Conservation (phyloP, 1,140 invertebrate genomes). For the Belonocnema kinseyi region DNA sequence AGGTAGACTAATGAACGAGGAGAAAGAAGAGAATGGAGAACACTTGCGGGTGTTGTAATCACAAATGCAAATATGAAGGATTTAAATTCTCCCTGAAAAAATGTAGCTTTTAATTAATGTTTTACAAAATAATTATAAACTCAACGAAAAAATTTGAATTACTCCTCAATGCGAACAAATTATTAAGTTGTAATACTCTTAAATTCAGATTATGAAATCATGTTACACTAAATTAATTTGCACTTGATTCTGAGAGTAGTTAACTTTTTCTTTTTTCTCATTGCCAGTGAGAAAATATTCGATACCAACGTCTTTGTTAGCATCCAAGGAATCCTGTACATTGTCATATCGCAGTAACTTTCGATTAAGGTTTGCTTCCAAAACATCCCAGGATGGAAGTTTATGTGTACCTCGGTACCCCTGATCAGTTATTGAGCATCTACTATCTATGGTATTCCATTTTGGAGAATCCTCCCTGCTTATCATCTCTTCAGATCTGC, state of each 20-base stretch:
- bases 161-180: too few relatives aligned
- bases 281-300: slow-evolving; percentile 46
- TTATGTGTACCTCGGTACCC: slow-evolving; percentile 46
- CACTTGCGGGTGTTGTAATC: too few relatives aligned
- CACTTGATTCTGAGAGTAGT: neutral
- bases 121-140: too few relatives aligned
- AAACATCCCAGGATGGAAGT: slow-evolving; percentile 60
- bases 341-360: slow-evolving; percentile 55
- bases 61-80: too few relatives aligned
- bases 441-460: slow-evolving; percentile 51
- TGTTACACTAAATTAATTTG: too few relatives aligned
- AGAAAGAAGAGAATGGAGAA: too few relatives aligned
- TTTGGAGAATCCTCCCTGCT: slow-evolving; percentile 60
- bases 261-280: slow-evolving; percentile 38
- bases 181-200: too few relatives aligned
- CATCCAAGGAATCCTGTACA: slow-evolving; percentile 28
- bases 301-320: slow-evolving; percentile 37
- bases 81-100: too few relatives aligned
- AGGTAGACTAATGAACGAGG: too few relatives aligned
- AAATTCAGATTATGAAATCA: too few relatives aligned
- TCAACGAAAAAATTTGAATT: too few relatives aligned
- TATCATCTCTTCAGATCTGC: slow-evolving; percentile 56
- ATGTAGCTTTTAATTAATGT: too few relatives aligned
- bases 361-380: slow-evolving; percentile 58
- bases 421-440: slow-evolving; percentile 10